Evolutionary conservation across 2,888 invertebrate genomes (phyloP), one percentile per base, ranked within the genome.

Genomic region (Rhamnusium bicolor): DNA sequence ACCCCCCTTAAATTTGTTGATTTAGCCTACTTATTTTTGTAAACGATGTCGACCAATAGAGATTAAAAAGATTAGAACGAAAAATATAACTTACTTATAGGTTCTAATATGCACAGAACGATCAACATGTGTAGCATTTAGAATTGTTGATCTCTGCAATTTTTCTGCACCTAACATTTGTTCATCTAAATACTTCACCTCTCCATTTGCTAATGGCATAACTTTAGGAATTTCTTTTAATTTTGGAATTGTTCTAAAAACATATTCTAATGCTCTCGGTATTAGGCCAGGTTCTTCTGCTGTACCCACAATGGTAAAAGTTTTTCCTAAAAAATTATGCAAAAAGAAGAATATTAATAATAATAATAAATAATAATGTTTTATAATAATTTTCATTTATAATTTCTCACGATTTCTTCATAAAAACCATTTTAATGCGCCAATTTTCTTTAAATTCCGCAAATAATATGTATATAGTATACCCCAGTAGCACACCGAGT

Each of bases 211-310:
- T 0, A 85, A 80, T 0, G 90, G 86, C 75, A 90, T 91, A 1
- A 88, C 77, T 12, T 80, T 79, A 0, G 90, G 89, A 1, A 78
- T 63, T 0, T 82, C 77, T 10, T 85, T 82, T 10, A 90, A 46
- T 27, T 78, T 40, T 46, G 73, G 61, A 40, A 86, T 74, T 10
- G 85, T 83, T 49, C 82, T 78, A 74, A 90, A 90, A 1, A 90
- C 82, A 72, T 90, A 89, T 72, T 89, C 91, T 18, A 94, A 86
- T 0, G 91, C 88, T 49, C 92, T 88, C 0, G 91, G 91, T 66
- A 94, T 88, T 19, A 94, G 88, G 0, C 94, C 94, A 10, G 92
- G 92, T 75, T 91, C 88, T 0, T 86, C 85, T 1, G 89, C 86
- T 63, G 90, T 90, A 2, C 93, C 93, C 87, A 85, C 79, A 47